Conservation (phyloP, 2,888 invertebrate species). For the Hyposoter didymator region DNA sequence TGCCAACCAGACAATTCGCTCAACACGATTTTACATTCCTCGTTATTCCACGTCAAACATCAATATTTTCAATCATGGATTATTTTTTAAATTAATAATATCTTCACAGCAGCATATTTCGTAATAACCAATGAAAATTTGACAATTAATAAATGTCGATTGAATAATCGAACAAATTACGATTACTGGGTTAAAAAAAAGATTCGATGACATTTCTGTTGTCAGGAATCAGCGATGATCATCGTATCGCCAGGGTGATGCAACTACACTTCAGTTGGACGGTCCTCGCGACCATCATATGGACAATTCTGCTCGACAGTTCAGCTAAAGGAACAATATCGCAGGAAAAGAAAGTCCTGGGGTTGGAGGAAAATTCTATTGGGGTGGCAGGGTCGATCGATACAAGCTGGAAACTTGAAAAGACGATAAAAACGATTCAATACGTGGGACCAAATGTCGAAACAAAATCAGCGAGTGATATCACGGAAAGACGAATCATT, state of each 20-base stretch:
- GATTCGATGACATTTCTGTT: constrained; percentile 44
- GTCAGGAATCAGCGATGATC: constrained; percentile 76
- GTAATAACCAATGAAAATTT: background rate
- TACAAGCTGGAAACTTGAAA: background rate
- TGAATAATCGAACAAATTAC: background rate
- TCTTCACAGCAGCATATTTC: background rate
- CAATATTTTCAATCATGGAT: background rate
- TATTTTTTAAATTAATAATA: background rate
- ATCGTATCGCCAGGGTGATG: constrained; percentile 77
- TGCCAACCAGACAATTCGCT: background rate
- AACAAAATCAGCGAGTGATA: constrained; percentile 27
- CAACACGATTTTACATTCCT: background rate
- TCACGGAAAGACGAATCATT: constrained; percentile 13
- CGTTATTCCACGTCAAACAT: background rate
- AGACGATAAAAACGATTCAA: background rate
- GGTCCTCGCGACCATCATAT: constrained; percentile 79
- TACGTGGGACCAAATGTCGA: constrained; percentile 10
- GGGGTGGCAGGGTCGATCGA: background rate
- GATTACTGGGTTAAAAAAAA: background rate
- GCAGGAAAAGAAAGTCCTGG: constrained; percentile 57
- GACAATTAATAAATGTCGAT: background rate
- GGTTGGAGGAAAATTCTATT: constrained; percentile 4
- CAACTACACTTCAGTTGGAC: constrained; percentile 74
- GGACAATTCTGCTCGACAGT: constrained; percentile 69
- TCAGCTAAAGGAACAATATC: constrained; percentile 50